phyloP scores from a whole-genome alignment of 2,888 invertebrate species.

The Tuta absoluta region DNA sequence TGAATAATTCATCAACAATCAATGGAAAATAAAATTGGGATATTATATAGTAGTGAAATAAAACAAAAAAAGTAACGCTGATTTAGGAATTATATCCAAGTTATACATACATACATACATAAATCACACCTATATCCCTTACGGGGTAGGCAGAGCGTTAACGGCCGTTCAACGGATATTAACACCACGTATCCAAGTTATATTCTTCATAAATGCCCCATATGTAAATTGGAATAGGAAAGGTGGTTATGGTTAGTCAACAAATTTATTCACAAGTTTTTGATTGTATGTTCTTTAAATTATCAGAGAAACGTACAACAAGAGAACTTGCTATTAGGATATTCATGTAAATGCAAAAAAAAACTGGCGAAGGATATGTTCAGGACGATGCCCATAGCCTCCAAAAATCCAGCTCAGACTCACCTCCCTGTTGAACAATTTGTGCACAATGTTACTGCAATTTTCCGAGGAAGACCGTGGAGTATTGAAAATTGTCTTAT shows the following conservation, averaged over 20 bases:
- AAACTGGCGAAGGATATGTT: constrained; percentile 44
- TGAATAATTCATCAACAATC: too few species aligned
- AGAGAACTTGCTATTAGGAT: neutral
- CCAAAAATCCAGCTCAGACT: constrained; percentile 47
- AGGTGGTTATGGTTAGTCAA: neutral
- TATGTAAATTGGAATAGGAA: neutral
- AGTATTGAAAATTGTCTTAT: constrained; percentile 53
- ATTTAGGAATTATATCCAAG: neutral
- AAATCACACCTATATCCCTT: too few species aligned
- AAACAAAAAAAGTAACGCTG: neutral
- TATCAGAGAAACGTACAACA: neutral
- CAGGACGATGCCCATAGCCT: constrained; percentile 43
- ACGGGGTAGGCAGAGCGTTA: too few species aligned
- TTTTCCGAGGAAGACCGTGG: constrained; percentile 51
- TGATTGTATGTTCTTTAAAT: neutral
- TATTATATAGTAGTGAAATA: too few species aligned
- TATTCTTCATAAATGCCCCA: neutral
- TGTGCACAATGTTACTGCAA: constrained; percentile 70
- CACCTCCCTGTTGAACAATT: constrained; percentile 84
- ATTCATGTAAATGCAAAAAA: constrained; percentile 30
- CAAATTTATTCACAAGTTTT: neutral
- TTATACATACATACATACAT: too few species aligned
- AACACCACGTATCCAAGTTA: too few species aligned
- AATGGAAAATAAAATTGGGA: too few species aligned
- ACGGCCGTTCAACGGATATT: too few species aligned